Base-by-base conservation (phyloP, 2,888 invertebrate species). In the Drosophila limbata region DNA sequence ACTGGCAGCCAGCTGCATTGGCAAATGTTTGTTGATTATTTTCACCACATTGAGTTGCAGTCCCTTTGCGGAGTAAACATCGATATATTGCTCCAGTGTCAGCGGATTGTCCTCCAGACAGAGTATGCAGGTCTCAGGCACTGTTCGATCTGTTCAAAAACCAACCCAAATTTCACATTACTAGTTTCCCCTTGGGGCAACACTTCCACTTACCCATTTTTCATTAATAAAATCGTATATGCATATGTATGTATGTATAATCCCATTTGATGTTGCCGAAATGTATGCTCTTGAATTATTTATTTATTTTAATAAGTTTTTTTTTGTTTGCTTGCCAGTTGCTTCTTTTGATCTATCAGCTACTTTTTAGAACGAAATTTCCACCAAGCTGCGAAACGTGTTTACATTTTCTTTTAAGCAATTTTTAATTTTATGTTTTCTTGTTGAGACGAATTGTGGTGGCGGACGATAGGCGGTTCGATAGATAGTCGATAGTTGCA, bases 11-110 rank as follows among this genome's bases (percentile, higher is more conserved):
- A 91, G 69, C 59, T 79, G 80, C 15, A 88, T 25, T 15, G 74
- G 66, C 33, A 85, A 78, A 40, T 87, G 87, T 51, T 87, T 79
- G 45, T 71, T 70, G 28, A 85, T 76, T 25, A 85, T 84, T 13
- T 74, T 55, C 15, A 79, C 53, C 15, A 80, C 69, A 52, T 84
- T 75, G 28, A 84, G 55, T 21, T 79, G 61, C 8, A 9, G 2
- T 5, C 65, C 79, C 33, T 68, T 64, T 5, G 56, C 10, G 5
- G 87, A 84, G 28, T 77, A 62, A 4, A 85, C 56, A n/a, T 84
- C 71, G 39, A 84, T 50, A 25, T 64, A 84, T 11, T 69, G 71
- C 4, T 65, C 40, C 39, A 61, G 45, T 10, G 53, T 28, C n/a
- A 55, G 59, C n/a, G 65, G 33, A 57, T 76, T 77, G 33, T 84